Base-by-base conservation (phyloP, 2,888 invertebrate genomes). In the Ophion obscuratus region DNA sequence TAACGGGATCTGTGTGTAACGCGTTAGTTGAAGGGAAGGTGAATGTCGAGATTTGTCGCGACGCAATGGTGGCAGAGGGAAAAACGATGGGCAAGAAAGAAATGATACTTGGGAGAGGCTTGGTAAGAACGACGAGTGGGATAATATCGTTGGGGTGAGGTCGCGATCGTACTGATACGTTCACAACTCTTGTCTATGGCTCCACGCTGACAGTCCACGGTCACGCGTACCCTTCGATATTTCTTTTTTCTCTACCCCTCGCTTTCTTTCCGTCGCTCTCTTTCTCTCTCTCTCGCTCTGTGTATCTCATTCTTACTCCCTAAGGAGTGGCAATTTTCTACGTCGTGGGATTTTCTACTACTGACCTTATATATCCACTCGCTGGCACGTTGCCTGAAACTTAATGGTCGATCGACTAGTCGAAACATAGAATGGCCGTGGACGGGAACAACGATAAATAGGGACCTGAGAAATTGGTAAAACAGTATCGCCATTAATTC, bases 281-380 rank as follows among this genome's bases (percentile, higher is more conserved):
- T 64, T 44, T 70, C 6, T 70, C 70, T 10, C 61, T 14, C 78
- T 71, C 62, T 57, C 77, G 36, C 44, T 40, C 44, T 57, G n/a
- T 53, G 31, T 64, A 31, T 71, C 64, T 71, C 62, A 57, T 70
- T 71, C 66, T 27, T 61, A 24, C n/a, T 40, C 73, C 2, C 57
- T 10, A 57, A 59, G 68, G 47, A 75, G 7, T 61, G 14, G 61
- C 20, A 24, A 62, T 79, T 84, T 80, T 62, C n/a, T 47, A 47
- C 73, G 67, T 59, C 61, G 17, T 36, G 71, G 64, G 20, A 77
- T 24, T 64, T 53, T 68, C 57, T 81, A 91, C 57, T 81, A 91
- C 92, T 91, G 91, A 93, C 93, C 93, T 93, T 93, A 91, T 91
- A 90, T 87, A 93, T 92, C 91, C 92, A 92, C 89, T 92, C 90